A percentile compares a stretch with the other conserved stretches of the same genome.
Evolutionary conservation across 2,113 vertebrate species (phyloP).

Genomic region (Myrmophylax atrothorax): DNA sequence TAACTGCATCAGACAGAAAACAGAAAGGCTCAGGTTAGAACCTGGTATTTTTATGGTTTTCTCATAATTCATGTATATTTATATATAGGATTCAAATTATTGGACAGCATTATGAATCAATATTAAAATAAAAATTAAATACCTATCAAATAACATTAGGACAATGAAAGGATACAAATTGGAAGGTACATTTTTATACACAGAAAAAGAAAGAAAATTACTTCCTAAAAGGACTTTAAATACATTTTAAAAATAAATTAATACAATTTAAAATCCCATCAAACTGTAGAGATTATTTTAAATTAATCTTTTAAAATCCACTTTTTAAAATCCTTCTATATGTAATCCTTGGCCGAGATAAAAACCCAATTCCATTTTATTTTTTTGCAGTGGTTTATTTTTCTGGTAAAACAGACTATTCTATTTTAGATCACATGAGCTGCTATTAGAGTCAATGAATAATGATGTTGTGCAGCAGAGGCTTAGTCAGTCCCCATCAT

Average conservation of each 20-base stretch:
- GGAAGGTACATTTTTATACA: background rate
- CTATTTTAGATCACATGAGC: slow-evolving; percentile 9
- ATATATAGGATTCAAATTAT: background rate
- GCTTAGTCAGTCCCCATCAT: slow-evolving; percentile 20
- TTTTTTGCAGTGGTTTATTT: slow-evolving; percentile 30
- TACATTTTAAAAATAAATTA: slow-evolving; percentile 34
- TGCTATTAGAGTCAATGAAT: slow-evolving; percentile 14
- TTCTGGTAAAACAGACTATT: background rate
- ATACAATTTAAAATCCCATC: slow-evolving; percentile 36
- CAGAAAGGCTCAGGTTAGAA: background rate
- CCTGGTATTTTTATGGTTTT: background rate
- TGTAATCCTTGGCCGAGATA: slow-evolving; percentile 36
- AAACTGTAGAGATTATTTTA: slow-evolving; percentile 39
- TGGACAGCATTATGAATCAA: background rate
- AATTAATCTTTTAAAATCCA: slow-evolving; percentile 65
- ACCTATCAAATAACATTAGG: background rate
- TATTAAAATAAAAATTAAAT: background rate
- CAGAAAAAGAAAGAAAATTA: background rate
- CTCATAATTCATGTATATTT: background rate
- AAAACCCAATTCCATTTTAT: slow-evolving; percentile 43
- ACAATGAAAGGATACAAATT: background rate
- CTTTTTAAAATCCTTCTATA: slow-evolving; percentile 57
- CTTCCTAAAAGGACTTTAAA: background rate
- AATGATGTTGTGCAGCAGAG: background rate
- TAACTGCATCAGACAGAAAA: background rate